These are phyloP conservation scores for Knipowitschia caucasica DNA, from an alignment of 2,797 vertebrate species.

Conservation along the genomic window DNA sequence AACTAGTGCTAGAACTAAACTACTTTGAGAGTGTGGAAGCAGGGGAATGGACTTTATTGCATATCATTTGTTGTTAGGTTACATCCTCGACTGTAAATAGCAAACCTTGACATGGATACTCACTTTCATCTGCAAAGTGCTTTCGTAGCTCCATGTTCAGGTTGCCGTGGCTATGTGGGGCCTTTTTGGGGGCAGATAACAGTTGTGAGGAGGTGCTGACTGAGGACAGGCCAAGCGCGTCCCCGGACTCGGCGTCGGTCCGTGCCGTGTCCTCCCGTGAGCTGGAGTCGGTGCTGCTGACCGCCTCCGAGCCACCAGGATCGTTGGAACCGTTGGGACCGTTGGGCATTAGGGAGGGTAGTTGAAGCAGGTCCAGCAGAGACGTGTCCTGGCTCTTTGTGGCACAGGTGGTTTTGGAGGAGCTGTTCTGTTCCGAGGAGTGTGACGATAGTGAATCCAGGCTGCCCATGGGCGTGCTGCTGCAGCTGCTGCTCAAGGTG, in stretches of 20 bases:
- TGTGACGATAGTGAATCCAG: constrained; percentile 97
- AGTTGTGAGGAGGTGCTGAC: constrained; percentile 62
- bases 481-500: constrained; percentile 90
- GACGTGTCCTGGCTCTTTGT: constrained; percentile 76
- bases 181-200: constrained; percentile 79
- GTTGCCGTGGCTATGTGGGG: constrained; percentile 70
- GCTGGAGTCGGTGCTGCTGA: constrained; percentile 89
- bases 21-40: too few relatives aligned
- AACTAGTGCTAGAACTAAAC: too few relatives aligned
- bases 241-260: constrained; percentile 86
- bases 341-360: constrained; percentile 71
- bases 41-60: too few relatives aligned
- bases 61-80: too few relatives aligned
- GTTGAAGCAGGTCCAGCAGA: constrained; percentile 38
- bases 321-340: constrained; percentile 84
- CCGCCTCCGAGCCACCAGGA: constrained; percentile 75
- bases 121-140: constrained; percentile 77
- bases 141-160: constrained; percentile 72
- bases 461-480: constrained; percentile 95
- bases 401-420: constrained; percentile 74
- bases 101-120: neutral
- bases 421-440: constrained; percentile 92
- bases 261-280: constrained; percentile 86
- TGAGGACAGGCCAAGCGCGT: constrained; percentile 81
- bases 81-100: too few relatives aligned